Base-by-base conservation (phyloP, 2,113 vertebrate species). In the Myotis davidii region DNA sequence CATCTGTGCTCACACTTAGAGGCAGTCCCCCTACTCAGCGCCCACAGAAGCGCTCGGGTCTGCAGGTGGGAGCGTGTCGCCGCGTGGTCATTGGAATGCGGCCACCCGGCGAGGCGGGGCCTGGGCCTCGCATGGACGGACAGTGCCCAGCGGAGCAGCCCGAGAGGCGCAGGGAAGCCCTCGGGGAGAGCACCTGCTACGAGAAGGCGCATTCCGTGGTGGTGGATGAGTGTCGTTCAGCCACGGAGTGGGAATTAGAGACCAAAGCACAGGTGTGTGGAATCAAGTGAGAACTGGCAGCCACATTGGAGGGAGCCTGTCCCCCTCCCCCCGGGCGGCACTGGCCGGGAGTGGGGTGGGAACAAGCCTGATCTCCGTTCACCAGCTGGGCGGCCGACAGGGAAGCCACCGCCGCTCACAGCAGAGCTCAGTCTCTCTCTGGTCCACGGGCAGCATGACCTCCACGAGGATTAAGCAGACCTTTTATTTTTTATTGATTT, bases 1-100 rank as follows among this genome's bases (percentile, higher is more conserved):
- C 3, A 10, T 50, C 48, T 16, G 0, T 37, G 20, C 5, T 34
- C 14, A 2, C 39, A 56, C 17, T 7, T 4, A 29, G 2, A 1
- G 25, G 37, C 32, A 7, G 11, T 1, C 21, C 0, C 0, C 45
- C 48, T 34, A 34, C 34, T 69, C 37, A 4, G 74, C 2, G 32
- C 37, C 34, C 56, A 2, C 1, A 25, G 4, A 77, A 21, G 32
- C 3, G 5, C 37, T 23, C 0, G 9, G 27, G 13, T 56, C 18
- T 54, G 16, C 10, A 20, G 10, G 0, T 9, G 42, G 20, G 27
- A 13, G 9, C 5, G 8, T 7, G 9, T 50, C 48, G 69, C 37
- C 42, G 3, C 61, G 20, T 32, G 67, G 48, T 83, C 4, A 2
- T 69, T 5, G 13, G 37, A 32, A 37, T 0, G 13, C 18, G 61